Base-by-base conservation (phyloP, 2,113 vertebrate species). In the Odontesthes bonariensis region DNA sequence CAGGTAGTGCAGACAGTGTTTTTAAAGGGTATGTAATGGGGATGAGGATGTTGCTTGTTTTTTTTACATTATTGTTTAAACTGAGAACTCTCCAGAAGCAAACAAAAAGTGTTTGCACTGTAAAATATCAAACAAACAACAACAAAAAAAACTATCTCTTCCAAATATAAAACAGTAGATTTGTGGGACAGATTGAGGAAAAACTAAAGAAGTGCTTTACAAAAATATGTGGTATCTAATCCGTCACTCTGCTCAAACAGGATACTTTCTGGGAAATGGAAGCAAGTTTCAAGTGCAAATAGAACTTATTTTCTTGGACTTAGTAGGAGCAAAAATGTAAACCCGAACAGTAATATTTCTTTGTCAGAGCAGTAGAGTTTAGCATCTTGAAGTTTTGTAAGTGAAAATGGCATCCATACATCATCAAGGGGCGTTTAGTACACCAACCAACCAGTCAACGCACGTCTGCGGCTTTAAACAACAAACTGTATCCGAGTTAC, bases 401-500 rank as follows among this genome's bases (percentile, higher is more conserved):
- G 64, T 57, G 9, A 42, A 73, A 70, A 55, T 23, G 58, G 31
- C 61, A 57, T 64, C 49, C 51, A 20, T 51, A 27, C 27, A 33
- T 66, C 44, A 4, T 73, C 55, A 44, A 13, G 0, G 11, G 22
- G 65, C 10, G 12, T 63, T 76, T 19, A 58, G 14, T 20, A 4
- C 8, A 55, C 14, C 60, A 74, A 55, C 38, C 20, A 46, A 10
- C 40, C 61, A 40, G 17, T 52, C 66, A 12, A 40, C 69, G 47
- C 20, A 23, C 11, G 35, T 56, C 63, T 0, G 52, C 38, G n/a
- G 52, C 58, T 77, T 74, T 63, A 81, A 62, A 62, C 31, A 56
- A 31, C 49, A 65, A 60, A 69, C 76, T 65, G 35, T 44, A 69
- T 83, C 77, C 71, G 60, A 67, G 58, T 69, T 76, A 22, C 33